A percentile compares a stretch with the other conserved stretches of the same genome.
phyloP scores from a whole-genome alignment of 2,113 vertebrate species.

The Sceloporus tristichus region DNA sequence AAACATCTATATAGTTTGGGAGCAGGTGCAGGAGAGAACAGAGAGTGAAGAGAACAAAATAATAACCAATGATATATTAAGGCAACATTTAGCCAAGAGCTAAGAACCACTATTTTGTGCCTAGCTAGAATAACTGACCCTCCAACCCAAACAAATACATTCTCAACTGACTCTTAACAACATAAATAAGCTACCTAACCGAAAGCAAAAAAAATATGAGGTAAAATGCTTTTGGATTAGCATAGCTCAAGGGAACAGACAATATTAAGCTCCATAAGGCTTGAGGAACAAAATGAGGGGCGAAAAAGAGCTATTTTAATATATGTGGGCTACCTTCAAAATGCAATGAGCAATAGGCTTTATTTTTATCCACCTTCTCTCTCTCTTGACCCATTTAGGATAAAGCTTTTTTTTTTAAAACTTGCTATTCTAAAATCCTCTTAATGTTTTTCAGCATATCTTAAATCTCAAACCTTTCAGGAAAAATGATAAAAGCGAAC shows the following conservation, averaged over 20 bases:
- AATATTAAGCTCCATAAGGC: slow-evolving; percentile 2
- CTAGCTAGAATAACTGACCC: neutral
- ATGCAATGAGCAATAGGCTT: slow-evolving; percentile 19
- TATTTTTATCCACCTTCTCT: slow-evolving; percentile 49
- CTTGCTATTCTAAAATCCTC: slow-evolving; percentile 54
- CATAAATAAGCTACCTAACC: neutral
- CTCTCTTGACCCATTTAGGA: slow-evolving; percentile 50
- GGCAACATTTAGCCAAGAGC: neutral
- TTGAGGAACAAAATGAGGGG: neutral
- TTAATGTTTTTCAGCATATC: slow-evolving; percentile 53
- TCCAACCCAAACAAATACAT: neutral
- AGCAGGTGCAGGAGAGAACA: neutral
- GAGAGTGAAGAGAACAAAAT: neutral
- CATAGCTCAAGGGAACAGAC: slow-evolving; percentile 1
- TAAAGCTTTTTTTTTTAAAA: slow-evolving; percentile 19
- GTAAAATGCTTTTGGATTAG: neutral
- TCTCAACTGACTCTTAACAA: slow-evolving; percentile 2
- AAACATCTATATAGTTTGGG: slow-evolving; percentile 17
- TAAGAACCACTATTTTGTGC: neutral
- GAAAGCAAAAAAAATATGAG: neutral
- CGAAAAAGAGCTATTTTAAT: slow-evolving; percentile 31
- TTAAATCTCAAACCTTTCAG: slow-evolving; percentile 45
- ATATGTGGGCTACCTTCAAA: neutral
- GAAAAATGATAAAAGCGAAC: slow-evolving; percentile 53
- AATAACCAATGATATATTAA: neutral